Conservation (phyloP, 1,140 invertebrate species). For the Drosophila cardini region DNA sequence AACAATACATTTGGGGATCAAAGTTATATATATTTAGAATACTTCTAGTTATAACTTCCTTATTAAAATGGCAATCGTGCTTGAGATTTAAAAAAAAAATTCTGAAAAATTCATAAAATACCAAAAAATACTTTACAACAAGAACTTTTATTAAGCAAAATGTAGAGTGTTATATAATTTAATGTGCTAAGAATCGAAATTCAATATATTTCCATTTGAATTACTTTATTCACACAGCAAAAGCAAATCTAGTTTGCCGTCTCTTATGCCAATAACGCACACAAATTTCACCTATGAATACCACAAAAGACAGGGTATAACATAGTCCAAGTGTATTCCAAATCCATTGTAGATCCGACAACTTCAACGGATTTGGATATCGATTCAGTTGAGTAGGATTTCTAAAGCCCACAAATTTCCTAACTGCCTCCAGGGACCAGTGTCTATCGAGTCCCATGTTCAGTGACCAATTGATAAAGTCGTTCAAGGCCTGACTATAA, state of each 20-base stretch:
- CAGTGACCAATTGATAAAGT: not conserved
- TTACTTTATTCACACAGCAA: too few species aligned
- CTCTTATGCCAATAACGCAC: not conserved
- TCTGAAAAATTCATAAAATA: too few species aligned
- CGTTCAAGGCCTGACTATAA: not conserved
- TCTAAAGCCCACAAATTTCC: not conserved
- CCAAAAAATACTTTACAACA: too few species aligned
- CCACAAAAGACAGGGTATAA: not conserved
- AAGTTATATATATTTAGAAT: too few species aligned
- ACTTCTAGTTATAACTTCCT: too few species aligned
- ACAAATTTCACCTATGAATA: conserved; percentile 5
- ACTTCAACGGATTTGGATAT: not conserved
- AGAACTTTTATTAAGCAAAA: too few species aligned
- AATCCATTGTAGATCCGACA: conserved; percentile 12
- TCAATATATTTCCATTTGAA: not conserved
- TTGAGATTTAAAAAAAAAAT: too few species aligned
- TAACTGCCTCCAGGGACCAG: not conserved
- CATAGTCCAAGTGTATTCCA: conserved; percentile 3
- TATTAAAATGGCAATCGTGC: too few species aligned
- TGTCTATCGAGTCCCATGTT: not conserved
- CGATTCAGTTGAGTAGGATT: not conserved
- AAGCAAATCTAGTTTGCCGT: not conserved
- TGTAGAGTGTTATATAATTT: too few species aligned
- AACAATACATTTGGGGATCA: too few species aligned
- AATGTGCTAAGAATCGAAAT: not conserved